Conservation (phyloP, 1,140 invertebrate genomes). For the Thaumatotibia leucotreta region DNA sequence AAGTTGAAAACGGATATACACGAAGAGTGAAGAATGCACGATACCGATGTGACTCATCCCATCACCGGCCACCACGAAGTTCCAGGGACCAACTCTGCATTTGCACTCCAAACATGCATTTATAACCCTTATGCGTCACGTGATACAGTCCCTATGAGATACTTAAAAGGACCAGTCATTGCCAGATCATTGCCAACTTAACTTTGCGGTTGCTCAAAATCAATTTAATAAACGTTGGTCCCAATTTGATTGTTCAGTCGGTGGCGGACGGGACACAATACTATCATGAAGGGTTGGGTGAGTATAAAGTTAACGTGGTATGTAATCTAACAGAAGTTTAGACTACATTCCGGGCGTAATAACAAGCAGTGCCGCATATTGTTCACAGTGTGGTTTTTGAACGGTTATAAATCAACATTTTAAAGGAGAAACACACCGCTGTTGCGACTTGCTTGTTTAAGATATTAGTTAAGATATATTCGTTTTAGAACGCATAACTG, state of each 20-base stretch:
- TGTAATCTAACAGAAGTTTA: conserved; percentile 47
- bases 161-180: conserved; percentile 26
- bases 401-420: conserved; percentile 37
- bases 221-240: conserved; percentile 18
- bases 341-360: conserved; percentile 57
- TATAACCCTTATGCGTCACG: conserved; percentile 23
- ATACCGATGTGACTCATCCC: conserved; percentile 61
- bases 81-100: conserved; percentile 25
- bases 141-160: conserved; percentile 21
- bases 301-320: conserved; percentile 3
- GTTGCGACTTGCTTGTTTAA: background rate
- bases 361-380: conserved; percentile 46
- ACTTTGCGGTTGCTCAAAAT: conserved; percentile 25
- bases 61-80: conserved; percentile 62
- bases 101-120: conserved; percentile 22
- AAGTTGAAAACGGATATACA: conserved; percentile 54
- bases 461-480: too few species aligned
- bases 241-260: background rate
- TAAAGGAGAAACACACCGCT: conserved; percentile 15
- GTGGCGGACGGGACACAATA: background rate
- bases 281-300: background rate
- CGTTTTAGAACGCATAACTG: background rate
- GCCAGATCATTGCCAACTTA: conserved; percentile 24
- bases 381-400: conserved; percentile 45
- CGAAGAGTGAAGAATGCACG: conserved; percentile 58